Percentiles rank a stretch among this genome's conserved stretches.
These are phyloP conservation scores for Scalopus aquaticus DNA, from an alignment of 2,113 vertebrate species.

Conservation along the genomic window DNA sequence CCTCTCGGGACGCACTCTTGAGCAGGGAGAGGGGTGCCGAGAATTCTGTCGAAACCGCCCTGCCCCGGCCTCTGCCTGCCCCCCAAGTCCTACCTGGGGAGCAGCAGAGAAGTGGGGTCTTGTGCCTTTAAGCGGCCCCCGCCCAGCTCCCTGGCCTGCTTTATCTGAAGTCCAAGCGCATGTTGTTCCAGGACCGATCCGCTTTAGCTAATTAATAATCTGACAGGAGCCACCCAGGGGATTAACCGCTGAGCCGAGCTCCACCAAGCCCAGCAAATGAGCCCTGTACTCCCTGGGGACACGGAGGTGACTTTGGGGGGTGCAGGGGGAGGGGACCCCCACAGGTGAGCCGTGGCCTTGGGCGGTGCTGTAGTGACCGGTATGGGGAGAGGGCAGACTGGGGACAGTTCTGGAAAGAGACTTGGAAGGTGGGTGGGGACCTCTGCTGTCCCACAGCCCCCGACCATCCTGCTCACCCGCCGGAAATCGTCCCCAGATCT, in stretches of 20 bases:
- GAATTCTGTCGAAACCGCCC: neutral
- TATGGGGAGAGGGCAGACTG: constrained; percentile 4
- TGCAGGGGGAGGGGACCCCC: constrained; percentile 63
- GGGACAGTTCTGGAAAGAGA: neutral
- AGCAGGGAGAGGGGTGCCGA: neutral
- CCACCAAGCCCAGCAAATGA: constrained; percentile 88
- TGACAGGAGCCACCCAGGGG: constrained; percentile 90
- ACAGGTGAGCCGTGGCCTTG: constrained; percentile 64
- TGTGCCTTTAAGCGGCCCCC: constrained; percentile 84
- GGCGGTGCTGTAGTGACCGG: constrained; percentile 57
- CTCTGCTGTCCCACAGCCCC: fast-evolving
- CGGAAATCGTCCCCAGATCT: neutral
- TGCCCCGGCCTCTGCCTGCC: neutral
- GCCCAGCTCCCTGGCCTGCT: constrained; percentile 80
- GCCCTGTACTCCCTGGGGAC: constrained; percentile 84
- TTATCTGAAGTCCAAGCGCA: constrained; percentile 88
- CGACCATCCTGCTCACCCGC: neutral
- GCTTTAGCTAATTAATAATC: constrained; percentile 93
- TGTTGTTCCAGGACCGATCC: constrained; percentile 89
- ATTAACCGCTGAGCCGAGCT: constrained; percentile 87
- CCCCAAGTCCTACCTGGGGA: neutral
- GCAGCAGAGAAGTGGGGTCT: constrained; percentile 65
- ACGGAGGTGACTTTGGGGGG: constrained; percentile 85
- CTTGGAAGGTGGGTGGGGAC: neutral
- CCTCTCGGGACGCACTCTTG: neutral